A percentile compares a stretch with the other conserved stretches of the same genome.
Conservation (phyloP, 2,113 vertebrate species). For the Cavia porcellus region DNA sequence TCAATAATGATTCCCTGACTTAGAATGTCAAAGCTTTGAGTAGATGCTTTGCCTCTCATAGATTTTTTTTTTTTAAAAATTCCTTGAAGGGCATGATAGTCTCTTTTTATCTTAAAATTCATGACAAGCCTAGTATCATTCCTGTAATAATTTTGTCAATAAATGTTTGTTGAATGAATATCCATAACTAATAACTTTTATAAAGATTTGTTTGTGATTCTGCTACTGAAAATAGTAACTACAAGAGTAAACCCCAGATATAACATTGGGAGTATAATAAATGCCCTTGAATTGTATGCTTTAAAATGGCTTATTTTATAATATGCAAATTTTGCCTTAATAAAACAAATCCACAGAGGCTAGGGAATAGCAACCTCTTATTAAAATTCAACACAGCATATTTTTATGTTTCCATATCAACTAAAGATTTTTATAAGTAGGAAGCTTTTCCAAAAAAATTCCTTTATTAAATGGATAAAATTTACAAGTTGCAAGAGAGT, state of each 20-base stretch:
- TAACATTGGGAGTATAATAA: background rate
- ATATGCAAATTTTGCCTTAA: slow-evolving; percentile 23
- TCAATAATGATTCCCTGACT: slow-evolving; percentile 71
- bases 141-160: slow-evolving; percentile 39
- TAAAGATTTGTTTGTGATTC: slow-evolving; percentile 75
- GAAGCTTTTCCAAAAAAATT: background rate
- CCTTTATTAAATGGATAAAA: background rate
- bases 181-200: slow-evolving; percentile 81
- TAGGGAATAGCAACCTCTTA: slow-evolving; percentile 70
- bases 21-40: slow-evolving; percentile 81
- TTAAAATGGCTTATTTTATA: slow-evolving; percentile 6
- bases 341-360: slow-evolving; percentile 66
- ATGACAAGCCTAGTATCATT: background rate
- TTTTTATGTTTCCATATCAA: slow-evolving; percentile 67
- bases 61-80: background rate
- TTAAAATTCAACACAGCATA: slow-evolving; percentile 71
- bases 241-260: slow-evolving; percentile 70
- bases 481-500: slow-evolving; percentile 11
- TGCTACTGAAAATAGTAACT: slow-evolving; percentile 77
- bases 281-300: background rate
- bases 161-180: slow-evolving; percentile 74
- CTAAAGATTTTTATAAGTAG: slow-evolving; percentile 6
- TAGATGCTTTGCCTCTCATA: slow-evolving; percentile 31
- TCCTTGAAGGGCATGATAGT: background rate
- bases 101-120: slow-evolving; percentile 47